phyloP scores from a whole-genome alignment of 2,797 vertebrate genomes.

The Poeciliopsis gracilis region DNA sequence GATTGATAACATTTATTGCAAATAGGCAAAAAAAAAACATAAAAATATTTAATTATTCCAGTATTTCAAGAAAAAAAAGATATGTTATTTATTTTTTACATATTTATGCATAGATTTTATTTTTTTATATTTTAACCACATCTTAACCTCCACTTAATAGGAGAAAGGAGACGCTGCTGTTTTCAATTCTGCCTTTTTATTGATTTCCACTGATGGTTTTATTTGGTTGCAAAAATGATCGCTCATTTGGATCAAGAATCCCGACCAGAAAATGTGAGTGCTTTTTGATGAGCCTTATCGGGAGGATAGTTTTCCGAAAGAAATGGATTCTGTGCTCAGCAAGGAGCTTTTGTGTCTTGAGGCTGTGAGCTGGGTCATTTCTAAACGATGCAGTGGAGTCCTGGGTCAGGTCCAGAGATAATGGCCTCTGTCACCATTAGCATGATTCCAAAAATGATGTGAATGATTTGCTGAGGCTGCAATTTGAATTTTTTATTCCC shows the following conservation, averaged over 20 bases:
- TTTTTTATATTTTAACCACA: background rate
- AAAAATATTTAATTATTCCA: background rate
- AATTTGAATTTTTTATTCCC: conserved; percentile 50
- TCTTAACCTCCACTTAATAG: background rate
- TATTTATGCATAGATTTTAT: too few relatives aligned
- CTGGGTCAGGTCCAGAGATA: conserved; percentile 31
- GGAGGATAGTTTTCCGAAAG: conserved; percentile 1
- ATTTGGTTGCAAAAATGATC: background rate
- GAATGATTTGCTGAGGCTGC: conserved; percentile 24
- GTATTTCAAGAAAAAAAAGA: background rate
- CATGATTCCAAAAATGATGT: conserved; percentile 32
- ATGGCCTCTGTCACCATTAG: conserved; percentile 35
- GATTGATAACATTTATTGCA: background rate
- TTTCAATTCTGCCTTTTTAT: background rate
- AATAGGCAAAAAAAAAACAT: background rate
- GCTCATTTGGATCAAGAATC: background rate
- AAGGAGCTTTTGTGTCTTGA: conserved; percentile 7
- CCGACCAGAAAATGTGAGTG: background rate
- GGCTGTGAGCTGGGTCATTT: conserved; percentile 10
- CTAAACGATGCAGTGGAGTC: conserved; percentile 50
- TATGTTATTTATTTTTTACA: too few relatives aligned
- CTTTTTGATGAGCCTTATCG: background rate
- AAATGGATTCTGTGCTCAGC: conserved; percentile 9
- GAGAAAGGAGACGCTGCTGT: background rate
- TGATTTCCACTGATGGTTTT: background rate